A percentile compares a stretch with the other conserved stretches of the same genome.
Evolutionary conservation across 2,888 invertebrate species (phyloP).

Genomic region (Sinhomidia bicolor): DNA sequence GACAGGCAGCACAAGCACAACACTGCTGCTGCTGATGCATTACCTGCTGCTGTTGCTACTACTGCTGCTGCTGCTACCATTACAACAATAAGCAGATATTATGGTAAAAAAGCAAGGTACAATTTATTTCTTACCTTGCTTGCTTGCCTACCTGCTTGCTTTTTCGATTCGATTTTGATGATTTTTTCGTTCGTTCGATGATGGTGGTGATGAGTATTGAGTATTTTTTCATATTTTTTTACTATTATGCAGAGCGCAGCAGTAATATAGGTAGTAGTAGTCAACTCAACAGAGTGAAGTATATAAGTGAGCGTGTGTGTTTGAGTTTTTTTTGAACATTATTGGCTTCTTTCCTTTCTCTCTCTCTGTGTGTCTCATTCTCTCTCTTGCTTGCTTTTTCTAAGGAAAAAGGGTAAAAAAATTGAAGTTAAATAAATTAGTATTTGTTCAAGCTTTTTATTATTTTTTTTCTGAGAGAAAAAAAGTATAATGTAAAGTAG

Average conservation of each 20-base stretch:
- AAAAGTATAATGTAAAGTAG: conserved; percentile 21
- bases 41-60: too few relatives aligned
- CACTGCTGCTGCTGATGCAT: too few relatives aligned
- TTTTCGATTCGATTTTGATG: conserved; percentile 44
- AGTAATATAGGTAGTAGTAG: not conserved
- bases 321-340: conserved; percentile 36
- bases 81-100: not conserved
- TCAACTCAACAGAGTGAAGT: not conserved
- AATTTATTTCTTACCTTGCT: conserved; percentile 35
- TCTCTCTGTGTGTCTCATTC: too few relatives aligned
- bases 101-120: conserved; percentile 14
- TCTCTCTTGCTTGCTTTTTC: conserved; percentile 18
- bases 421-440: conserved; percentile 69
- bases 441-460: conserved; percentile 67
- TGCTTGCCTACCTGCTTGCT: not conserved
- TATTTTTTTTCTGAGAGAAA: not conserved
- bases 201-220: conserved; percentile 35
- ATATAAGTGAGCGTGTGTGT: not conserved
- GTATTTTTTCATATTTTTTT: not conserved
- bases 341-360: conserved; percentile 36
- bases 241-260: not conserved
- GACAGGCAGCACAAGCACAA: not conserved
- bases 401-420: conserved; percentile 43
- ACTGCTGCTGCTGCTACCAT: too few relatives aligned
- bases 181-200: too few relatives aligned